These are phyloP conservation scores for Andrena camellia DNA, from an alignment of 2,888 invertebrate genomes.

Conservation along the genomic window DNA sequence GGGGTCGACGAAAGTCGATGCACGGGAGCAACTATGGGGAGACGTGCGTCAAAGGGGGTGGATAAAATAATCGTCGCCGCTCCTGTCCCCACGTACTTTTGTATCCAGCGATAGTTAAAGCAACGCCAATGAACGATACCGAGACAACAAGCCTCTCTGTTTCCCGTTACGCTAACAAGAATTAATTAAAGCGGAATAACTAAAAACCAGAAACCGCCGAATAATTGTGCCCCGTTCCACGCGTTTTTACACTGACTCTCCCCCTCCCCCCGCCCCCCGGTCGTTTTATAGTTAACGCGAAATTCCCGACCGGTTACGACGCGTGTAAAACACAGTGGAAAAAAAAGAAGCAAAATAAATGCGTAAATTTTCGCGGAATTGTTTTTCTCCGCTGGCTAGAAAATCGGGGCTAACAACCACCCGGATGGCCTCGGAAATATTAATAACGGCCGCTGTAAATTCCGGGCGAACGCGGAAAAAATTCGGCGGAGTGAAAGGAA, in stretches of 20 bases:
- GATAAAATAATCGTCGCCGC: constrained; percentile 17
- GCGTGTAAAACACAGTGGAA: constrained; percentile 18
- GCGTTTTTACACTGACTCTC: constrained; percentile 14
- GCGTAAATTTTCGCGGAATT: constrained; percentile 63
- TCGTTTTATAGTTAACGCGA: constrained; percentile 33
- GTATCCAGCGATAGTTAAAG: not conserved
- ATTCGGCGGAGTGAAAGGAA: not conserved
- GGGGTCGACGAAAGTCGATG: not conserved
- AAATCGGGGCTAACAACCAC: constrained; percentile 27
- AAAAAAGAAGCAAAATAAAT: constrained; percentile 10
- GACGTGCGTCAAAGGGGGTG: not conserved
- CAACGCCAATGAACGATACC: constrained; percentile 15
- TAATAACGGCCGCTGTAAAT: constrained; percentile 45
- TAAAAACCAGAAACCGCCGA: constrained; percentile 49
- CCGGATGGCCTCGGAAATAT: constrained; percentile 25
- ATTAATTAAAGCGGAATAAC: constrained; percentile 60
- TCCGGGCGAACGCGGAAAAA: not conserved
- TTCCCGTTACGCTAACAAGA: constrained; percentile 43
- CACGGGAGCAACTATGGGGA: not conserved
- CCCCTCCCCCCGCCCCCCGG: not conserved
- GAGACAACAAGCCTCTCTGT: not conserved
- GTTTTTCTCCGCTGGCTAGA: constrained; percentile 39
- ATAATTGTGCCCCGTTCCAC: constrained; percentile 30
- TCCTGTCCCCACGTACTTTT: not conserved
- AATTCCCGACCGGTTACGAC: constrained; percentile 42